phyloP scores from a whole-genome alignment of 2,113 vertebrate species.

The Ranitomeya variabilis region DNA sequence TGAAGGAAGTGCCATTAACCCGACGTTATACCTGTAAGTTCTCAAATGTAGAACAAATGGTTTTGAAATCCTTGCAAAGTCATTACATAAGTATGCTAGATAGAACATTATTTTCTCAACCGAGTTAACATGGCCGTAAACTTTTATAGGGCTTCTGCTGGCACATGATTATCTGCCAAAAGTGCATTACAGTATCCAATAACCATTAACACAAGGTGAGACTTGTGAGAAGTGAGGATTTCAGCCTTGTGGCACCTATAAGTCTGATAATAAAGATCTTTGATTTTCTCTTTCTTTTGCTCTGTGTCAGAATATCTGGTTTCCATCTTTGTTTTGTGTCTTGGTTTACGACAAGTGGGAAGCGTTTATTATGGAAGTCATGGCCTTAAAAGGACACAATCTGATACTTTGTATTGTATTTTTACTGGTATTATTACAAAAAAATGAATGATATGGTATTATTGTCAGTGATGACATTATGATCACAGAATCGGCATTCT shows the following conservation, averaged over 20 bases:
- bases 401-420: not conserved
- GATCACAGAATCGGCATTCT: no score
- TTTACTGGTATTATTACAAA: not conserved
- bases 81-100: slow-evolving; percentile 35
- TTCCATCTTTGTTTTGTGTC: not conserved
- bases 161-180: slow-evolving; percentile 36
- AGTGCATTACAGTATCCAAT: slow-evolving; percentile 40
- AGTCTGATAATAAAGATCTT: slow-evolving; percentile 6
- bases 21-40: not conserved
- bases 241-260: slow-evolving; percentile 1
- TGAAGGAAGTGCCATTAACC: slow-evolving; percentile 5
- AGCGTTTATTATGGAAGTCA: not conserved
- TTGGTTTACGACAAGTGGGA: not conserved
- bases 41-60: slow-evolving; percentile 26
- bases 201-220: slow-evolving; percentile 45
- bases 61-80: slow-evolving; percentile 22
- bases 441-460: no score
- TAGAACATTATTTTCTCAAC: slow-evolving; percentile 42
- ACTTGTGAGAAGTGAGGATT: slow-evolving; percentile 1
- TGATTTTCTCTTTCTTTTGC: not conserved
- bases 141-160: slow-evolving; percentile 41
- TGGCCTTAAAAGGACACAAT: not conserved
- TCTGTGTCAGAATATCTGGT: not conserved
- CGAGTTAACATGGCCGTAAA: slow-evolving; percentile 45
- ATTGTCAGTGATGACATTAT: no score